phyloP scores from a whole-genome alignment of 2,797 vertebrate genomes.

The Vireo griseus region DNA sequence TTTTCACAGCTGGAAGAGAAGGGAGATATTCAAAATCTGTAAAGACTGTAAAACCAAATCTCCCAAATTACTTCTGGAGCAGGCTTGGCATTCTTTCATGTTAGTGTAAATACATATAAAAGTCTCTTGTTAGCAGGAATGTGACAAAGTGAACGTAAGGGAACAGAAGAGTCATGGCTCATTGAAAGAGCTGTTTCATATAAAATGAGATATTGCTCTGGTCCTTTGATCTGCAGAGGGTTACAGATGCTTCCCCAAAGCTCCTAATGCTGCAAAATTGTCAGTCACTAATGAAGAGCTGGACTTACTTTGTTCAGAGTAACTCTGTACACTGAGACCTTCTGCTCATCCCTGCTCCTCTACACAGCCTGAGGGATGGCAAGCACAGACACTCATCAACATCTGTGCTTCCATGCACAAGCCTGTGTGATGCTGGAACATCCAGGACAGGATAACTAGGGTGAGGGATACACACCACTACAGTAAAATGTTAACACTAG shows the following conservation, averaged over 20 bases:
- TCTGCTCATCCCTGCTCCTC: neutral
- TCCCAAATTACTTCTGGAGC: neutral
- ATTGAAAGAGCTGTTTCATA: neutral
- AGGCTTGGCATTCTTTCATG: neutral
- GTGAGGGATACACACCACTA: fast-evolving
- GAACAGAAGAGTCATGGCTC: neutral
- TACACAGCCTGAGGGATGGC: neutral
- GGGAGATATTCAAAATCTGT: neutral
- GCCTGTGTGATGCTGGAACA: neutral
- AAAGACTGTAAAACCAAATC: neutral
- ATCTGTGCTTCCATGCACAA: fast-evolving
- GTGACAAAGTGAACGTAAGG: neutral
- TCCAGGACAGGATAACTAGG: fast-evolving
- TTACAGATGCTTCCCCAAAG: neutral
- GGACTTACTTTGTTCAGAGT: neutral
- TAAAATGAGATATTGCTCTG: neutral
- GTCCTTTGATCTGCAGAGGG: neutral
- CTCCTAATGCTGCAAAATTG: neutral
- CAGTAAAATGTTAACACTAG: neutral
- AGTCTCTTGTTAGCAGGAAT: neutral
- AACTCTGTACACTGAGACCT: neutral
- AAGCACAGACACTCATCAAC: neutral
- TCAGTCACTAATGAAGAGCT: neutral
- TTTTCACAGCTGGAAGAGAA: neutral
- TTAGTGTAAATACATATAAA: neutral